phyloP scores from a whole-genome alignment of 2,113 vertebrate genomes.

The Sinocyclocheilus grahami region DNA sequence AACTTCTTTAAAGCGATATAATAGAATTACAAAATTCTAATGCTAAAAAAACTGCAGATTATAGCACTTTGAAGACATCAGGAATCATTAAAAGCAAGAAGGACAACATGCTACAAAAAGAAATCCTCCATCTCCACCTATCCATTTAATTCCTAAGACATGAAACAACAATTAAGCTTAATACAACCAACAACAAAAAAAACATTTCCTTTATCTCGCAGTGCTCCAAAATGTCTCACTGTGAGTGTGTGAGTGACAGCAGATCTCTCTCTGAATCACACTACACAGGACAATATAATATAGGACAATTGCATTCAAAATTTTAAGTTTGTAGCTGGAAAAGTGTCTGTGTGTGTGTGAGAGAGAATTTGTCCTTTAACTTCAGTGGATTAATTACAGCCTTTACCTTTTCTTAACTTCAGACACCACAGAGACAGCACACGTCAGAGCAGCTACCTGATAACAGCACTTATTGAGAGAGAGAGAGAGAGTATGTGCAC shows the following conservation, averaged over 20 bases:
- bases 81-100: background rate
- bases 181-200: background rate
- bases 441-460: conserved; percentile 19
- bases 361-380: conserved; percentile 28
- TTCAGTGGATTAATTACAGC: conserved; percentile 18
- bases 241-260: background rate
- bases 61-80: background rate
- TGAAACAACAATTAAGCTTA: background rate
- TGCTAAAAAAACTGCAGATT: background rate
- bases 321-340: conserved; percentile 47
- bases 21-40: background rate
- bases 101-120: background rate
- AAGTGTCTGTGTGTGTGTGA: background rate
- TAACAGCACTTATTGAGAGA: background rate
- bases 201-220: background rate
- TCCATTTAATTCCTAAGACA: background rate
- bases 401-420: conserved; percentile 16
- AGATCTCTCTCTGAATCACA: conserved; percentile 14
- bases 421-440: conserved; percentile 14
- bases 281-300: conserved; percentile 43
- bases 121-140: background rate
- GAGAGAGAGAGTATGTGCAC: background rate
- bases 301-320: conserved; percentile 69
- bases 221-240: background rate
- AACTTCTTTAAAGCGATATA: too few relatives aligned